Evolutionary conservation across 2,888 invertebrate species (phyloP).

Genomic region (Caenorhabditis doughertyi): DNA sequence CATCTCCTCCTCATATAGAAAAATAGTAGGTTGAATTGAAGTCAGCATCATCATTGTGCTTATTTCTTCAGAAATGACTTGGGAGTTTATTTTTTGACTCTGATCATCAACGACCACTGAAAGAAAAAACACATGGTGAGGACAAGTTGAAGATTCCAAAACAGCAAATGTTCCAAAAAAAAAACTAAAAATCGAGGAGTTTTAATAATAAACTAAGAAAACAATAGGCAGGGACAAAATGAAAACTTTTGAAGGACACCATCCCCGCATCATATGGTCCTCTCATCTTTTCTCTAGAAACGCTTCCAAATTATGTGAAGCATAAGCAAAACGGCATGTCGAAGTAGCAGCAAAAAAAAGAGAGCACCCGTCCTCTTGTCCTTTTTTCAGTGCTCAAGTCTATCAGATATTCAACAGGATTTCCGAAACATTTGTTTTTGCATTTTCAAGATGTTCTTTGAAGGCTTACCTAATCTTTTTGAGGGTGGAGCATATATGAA

Average conservation of each 20-base stretch:
- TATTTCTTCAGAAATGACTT: background rate
- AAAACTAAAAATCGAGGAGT: background rate
- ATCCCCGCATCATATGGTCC: slow-evolving; percentile 44
- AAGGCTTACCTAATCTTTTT: background rate
- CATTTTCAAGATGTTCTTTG: slow-evolving; percentile 8
- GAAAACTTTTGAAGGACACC: slow-evolving; percentile 41
- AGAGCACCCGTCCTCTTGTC: slow-evolving; percentile 26
- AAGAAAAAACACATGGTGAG: background rate
- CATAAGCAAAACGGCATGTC: slow-evolving; percentile 60
- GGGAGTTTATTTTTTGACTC: background rate
- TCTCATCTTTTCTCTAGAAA: slow-evolving; percentile 49
- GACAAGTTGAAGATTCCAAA: background rate
- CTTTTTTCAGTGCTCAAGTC: slow-evolving; percentile 11
- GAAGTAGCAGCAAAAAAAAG: slow-evolving; percentile 1
- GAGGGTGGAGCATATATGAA: background rate
- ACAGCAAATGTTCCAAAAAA: background rate
- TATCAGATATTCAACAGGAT: slow-evolving; percentile 51
- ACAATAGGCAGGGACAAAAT: slow-evolving; percentile 10
- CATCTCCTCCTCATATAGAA: slow-evolving; percentile 1
- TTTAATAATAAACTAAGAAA: background rate
- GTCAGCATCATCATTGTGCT: slow-evolving; percentile 28
- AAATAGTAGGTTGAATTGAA: slow-evolving; percentile 30
- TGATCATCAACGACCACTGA: background rate
- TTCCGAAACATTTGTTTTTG: slow-evolving; percentile 18
- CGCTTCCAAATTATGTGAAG: slow-evolving; percentile 59